A percentile compares a stretch with the other conserved stretches of the same genome.
These are phyloP conservation scores for Choristoneura rosaceana DNA, from an alignment of 2,888 invertebrate species.

Conservation along the genomic window DNA sequence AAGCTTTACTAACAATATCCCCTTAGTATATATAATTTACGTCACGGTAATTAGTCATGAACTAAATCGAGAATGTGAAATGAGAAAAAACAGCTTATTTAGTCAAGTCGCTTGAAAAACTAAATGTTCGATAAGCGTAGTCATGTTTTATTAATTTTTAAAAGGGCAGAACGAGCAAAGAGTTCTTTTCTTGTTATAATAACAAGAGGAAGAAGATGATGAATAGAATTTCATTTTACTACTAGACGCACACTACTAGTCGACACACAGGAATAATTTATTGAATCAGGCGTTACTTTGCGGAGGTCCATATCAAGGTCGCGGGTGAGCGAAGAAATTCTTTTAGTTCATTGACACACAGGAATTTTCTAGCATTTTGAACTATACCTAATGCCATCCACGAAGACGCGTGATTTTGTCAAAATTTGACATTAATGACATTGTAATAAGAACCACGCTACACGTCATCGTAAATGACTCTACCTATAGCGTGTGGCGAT, in stretches of 20 bases:
- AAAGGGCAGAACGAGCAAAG: background rate
- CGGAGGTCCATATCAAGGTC: too few relatives aligned
- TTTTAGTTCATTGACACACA: background rate
- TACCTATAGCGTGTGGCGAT: background rate
- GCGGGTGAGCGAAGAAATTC: too few relatives aligned
- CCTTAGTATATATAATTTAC: conserved; percentile 11
- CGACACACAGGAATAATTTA: too few relatives aligned
- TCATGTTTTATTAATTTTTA: conserved; percentile 29
- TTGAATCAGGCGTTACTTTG: too few relatives aligned
- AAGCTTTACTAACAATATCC: conserved; percentile 19
- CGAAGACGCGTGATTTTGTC: too few relatives aligned
- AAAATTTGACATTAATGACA: too few relatives aligned
- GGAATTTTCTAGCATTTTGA: background rate
- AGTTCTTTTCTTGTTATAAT: background rate
- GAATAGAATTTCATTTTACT: background rate
- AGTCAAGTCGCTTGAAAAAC: conserved; percentile 10
- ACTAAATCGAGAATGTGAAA: conserved; percentile 10
- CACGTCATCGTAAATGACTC: too few relatives aligned
- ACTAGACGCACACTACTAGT: too few relatives aligned
- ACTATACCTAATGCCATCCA: too few relatives aligned
- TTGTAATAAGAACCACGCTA: too few relatives aligned
- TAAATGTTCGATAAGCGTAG: conserved; percentile 1
- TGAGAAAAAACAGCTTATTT: conserved; percentile 17
- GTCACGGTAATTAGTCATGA: conserved; percentile 28
- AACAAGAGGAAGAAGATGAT: background rate